Evolutionary conservation across 2,888 invertebrate genomes (phyloP).

Genomic region (Alentia gelatinosa): DNA sequence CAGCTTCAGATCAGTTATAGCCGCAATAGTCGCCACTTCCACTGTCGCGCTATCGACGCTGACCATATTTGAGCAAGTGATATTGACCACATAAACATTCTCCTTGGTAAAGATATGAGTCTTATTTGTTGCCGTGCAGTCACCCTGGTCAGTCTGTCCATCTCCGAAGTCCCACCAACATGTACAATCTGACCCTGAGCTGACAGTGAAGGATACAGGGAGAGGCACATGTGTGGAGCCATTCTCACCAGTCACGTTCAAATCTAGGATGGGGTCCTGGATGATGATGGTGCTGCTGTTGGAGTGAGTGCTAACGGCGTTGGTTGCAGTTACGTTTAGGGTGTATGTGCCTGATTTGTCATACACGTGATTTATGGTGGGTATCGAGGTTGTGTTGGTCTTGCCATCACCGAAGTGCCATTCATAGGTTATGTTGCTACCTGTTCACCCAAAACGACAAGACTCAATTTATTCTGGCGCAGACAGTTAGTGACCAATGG

Average conservation of each 20-base stretch:
- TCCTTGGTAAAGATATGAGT: constrained; percentile 65
- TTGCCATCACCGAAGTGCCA: constrained; percentile 76
- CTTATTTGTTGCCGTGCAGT: constrained; percentile 19
- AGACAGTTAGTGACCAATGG: no score
- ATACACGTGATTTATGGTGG: constrained; percentile 64
- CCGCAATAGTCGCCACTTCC: not conserved
- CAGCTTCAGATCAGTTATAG: not conserved
- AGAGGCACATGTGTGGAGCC: constrained; percentile 41
- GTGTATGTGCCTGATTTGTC: constrained; percentile 66
- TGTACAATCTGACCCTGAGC: constrained; percentile 71
- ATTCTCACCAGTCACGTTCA: constrained; percentile 57
- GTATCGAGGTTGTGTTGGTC: constrained; percentile 53
- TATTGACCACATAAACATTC: constrained; percentile 64
- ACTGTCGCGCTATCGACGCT: constrained; percentile 44
- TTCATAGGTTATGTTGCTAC: constrained; percentile 71
- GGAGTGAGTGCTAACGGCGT: constrained; percentile 57
- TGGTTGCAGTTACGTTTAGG: constrained; percentile 70
- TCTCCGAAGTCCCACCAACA: constrained; percentile 70
- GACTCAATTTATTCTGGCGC: no score
- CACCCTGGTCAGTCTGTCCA: constrained; percentile 54
- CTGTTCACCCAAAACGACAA: no score
- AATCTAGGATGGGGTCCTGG: constrained; percentile 67
- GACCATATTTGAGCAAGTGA: constrained; percentile 69
- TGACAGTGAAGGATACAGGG: constrained; percentile 64
- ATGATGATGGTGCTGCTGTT: constrained; percentile 70